Conservation (phyloP, 2,888 invertebrate species). For the Campoletis raptor region DNA sequence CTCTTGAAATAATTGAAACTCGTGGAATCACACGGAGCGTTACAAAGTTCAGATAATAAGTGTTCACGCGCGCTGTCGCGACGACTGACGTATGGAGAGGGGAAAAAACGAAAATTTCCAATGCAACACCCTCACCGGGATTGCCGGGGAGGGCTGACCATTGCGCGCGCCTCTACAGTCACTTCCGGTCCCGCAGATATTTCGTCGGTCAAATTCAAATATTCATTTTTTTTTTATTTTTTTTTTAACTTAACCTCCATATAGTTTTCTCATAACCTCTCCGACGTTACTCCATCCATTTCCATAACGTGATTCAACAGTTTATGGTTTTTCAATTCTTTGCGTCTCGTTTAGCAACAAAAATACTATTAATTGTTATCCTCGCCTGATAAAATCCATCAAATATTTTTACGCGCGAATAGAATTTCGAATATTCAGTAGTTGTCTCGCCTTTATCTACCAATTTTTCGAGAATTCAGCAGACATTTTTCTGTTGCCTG, state of each 20-base stretch:
- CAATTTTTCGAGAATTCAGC: neutral
- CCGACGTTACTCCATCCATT: neutral
- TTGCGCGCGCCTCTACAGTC: constrained; percentile 18
- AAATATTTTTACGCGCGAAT: neutral
- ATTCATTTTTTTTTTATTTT: too few relatives aligned
- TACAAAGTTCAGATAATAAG: constrained; percentile 21
- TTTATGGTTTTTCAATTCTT: neutral
- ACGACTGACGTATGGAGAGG: constrained; percentile 12
- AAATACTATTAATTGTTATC: neutral
- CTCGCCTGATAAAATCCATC: neutral
- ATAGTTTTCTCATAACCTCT: neutral
- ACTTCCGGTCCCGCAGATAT: constrained; percentile 23
- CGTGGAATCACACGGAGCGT: neutral
- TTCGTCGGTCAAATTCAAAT: constrained; percentile 2
- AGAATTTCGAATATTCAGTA: neutral
- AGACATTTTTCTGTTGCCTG: neutral
- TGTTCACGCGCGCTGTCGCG: constrained; percentile 11
- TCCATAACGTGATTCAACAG: neutral
- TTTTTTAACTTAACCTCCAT: neutral
- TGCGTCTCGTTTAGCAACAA: neutral
- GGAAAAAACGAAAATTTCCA: constrained; percentile 17
- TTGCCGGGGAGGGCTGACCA: neutral
- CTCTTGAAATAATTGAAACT: neutral
- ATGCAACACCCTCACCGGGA: constrained; percentile 5
- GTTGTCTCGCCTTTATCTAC: neutral